A percentile compares a stretch with the other conserved stretches of the same genome.
phyloP scores from a whole-genome alignment of 1,140 invertebrate genomes.

The Diabrotica virgifera region DNA sequence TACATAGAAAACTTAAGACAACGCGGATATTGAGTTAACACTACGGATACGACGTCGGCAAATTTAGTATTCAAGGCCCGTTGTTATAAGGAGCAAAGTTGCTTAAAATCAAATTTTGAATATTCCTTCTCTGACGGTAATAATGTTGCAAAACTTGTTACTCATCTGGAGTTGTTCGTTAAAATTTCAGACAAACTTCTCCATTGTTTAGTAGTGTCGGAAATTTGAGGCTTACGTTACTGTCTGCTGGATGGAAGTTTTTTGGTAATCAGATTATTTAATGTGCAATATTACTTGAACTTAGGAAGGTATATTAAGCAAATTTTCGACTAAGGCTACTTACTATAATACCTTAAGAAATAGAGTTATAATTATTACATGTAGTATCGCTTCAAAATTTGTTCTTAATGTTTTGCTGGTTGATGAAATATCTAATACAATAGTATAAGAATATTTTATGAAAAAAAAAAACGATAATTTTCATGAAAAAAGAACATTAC shows the following conservation, averaged over 20 bases:
- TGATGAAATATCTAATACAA: no score
- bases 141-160: slow-evolving; percentile 29
- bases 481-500: no score
- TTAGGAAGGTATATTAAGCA: no score
- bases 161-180: slow-evolving; percentile 22
- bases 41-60: slow-evolving; percentile 27
- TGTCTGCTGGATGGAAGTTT: background rate
- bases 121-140: slow-evolving; percentile 26
- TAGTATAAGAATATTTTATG: no score
- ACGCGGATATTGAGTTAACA: slow-evolving; percentile 46
- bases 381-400: no score
- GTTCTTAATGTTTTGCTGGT: no score
- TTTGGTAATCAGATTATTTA: background rate
- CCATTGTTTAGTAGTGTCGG: slow-evolving; percentile 8
- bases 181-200: slow-evolving; percentile 16
- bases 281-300: no score
- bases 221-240: slow-evolving; percentile 8
- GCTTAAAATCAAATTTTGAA: slow-evolving; percentile 23
- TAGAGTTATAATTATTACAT: no score
- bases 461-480: no score
- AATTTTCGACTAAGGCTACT: no score
- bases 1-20: slow-evolving; percentile 46
- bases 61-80: slow-evolving; percentile 22
- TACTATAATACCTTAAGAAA: no score
- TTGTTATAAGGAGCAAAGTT: slow-evolving; percentile 23